Evolutionary conservation across 2,888 invertebrate species (phyloP).

Genomic region (Gibbula magus): DNA sequence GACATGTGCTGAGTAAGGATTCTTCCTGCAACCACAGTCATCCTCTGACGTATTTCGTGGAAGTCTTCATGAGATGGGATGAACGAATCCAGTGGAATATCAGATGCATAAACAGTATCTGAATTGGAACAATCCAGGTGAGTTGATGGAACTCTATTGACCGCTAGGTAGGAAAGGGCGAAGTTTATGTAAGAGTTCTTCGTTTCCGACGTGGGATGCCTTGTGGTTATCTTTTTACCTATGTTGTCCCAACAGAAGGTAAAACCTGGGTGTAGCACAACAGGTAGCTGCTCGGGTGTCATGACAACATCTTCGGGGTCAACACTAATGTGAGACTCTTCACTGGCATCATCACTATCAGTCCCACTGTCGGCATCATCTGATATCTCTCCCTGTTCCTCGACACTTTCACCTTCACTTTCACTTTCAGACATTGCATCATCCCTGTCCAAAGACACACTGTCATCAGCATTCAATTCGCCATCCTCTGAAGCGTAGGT

Average conservation of each 20-base stretch:
- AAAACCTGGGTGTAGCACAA: conserved; percentile 17
- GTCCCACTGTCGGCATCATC: background rate
- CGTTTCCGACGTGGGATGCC: background rate
- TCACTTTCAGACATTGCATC: no score
- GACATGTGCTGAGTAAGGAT: conserved; percentile 28
- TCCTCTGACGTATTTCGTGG: background rate
- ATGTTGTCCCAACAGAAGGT: conserved; percentile 11
- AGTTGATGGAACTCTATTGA: background rate
- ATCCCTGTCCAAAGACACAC: no score
- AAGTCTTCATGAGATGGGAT: conserved; percentile 26
- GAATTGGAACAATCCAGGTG: background rate
- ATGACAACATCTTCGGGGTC: background rate
- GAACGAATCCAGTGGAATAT: conserved; percentile 15
- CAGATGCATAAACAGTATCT: background rate
- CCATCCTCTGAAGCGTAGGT: background rate
- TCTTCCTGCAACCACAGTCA: conserved; percentile 30
- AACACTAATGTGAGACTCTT: no score
- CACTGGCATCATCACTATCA: no score
- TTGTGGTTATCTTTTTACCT: background rate
- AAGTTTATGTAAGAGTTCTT: no score
- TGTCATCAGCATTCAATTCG: background rate
- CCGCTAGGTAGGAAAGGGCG: background rate
- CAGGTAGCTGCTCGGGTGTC: no score
- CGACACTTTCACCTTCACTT: background rate
- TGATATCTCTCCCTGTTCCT: background rate